Base-by-base conservation (phyloP, 2,888 invertebrate species). In the Acrobasis consociella region DNA sequence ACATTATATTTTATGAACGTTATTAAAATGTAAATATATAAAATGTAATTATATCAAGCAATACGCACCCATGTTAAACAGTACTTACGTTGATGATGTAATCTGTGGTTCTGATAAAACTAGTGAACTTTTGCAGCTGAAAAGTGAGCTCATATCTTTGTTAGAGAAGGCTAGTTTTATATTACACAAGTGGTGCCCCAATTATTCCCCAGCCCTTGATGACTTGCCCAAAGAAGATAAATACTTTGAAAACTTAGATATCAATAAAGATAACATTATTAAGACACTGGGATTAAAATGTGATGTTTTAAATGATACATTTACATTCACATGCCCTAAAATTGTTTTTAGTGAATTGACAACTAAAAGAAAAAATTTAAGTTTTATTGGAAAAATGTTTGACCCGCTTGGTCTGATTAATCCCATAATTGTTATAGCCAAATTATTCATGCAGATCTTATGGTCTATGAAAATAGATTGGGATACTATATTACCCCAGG, bases 371-470 rank as follows among this genome's bases (percentile, higher is more conserved):
- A 22, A 62, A 56, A 52, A 69, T 13, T 51, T 72, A 3, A 69
- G 67, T 51, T 71, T 65, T 22, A 65, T 71, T 11, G 63, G 71
- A 1, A 66, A 65, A 58, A 65, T 70, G 7, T 69, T 63, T 63
- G 68, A 70, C 17, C 70, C 67, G 1, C 58, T 72, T 1, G 69
- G 69, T 11, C 39, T 71, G 0, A 62, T 66, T 38, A 66, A 67
- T 10, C 71, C 69, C 7, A 58, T 69, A 9, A 17, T 70, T 13
- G 65, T 67, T 2, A 8, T 37, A 8, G 68, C 67, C 2, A 69
- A 71, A 53, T 13, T 65, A 13, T 55, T 65, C 5, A 65, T 71
- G 65, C 71, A 71, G 53, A 16, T 63, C 9, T 22, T 60, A 3
- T 63, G 63, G 63, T 9, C 3, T 5, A 2, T 11, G 7, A 49